Conservation (phyloP, 2,888 invertebrate species). For the Hirtodrosophila alboralis region DNA sequence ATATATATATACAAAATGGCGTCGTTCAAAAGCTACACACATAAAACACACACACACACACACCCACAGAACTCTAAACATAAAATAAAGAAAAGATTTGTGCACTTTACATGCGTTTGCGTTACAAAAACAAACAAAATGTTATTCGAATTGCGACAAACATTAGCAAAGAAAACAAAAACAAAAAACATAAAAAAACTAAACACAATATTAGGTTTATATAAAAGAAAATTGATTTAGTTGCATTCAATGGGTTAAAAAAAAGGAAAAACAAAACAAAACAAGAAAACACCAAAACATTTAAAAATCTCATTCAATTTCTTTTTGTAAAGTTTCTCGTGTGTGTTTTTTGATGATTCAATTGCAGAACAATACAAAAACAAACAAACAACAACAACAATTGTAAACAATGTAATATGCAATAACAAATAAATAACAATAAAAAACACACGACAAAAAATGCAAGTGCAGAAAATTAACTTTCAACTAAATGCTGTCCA, state of each 20-base stretch:
- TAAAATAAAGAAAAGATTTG: constrained; percentile 11
- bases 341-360: constrained; percentile 52
- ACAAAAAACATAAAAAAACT: constrained; percentile 23
- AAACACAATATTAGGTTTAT: constrained; percentile 39
- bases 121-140: constrained; percentile 24
- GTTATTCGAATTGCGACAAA: too few species aligned
- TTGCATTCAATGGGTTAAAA: constrained; percentile 43
- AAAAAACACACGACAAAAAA: constrained; percentile 35
- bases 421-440: constrained; percentile 35
- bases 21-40: constrained; percentile 61
- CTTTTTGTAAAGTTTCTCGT: constrained; percentile 57
- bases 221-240: constrained; percentile 53
- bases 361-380: constrained; percentile 34
- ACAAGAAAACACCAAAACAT: constrained; percentile 45
- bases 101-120: constrained; percentile 71
- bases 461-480: constrained; percentile 29
- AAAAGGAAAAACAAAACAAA: constrained; percentile 21
- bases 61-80: constrained; percentile 8
- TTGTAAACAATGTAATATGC: constrained; percentile 62
- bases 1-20: constrained; percentile 56
- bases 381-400: too few species aligned
- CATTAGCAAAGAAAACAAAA: constrained; percentile 4
- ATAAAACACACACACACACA: constrained; percentile 28
- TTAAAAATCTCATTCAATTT: constrained; percentile 24
- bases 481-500: constrained; percentile 38